A percentile compares a stretch with the other conserved stretches of the same genome.
Conservation (phyloP, 1,140 invertebrate genomes). For the Hyphantria cunea region DNA sequence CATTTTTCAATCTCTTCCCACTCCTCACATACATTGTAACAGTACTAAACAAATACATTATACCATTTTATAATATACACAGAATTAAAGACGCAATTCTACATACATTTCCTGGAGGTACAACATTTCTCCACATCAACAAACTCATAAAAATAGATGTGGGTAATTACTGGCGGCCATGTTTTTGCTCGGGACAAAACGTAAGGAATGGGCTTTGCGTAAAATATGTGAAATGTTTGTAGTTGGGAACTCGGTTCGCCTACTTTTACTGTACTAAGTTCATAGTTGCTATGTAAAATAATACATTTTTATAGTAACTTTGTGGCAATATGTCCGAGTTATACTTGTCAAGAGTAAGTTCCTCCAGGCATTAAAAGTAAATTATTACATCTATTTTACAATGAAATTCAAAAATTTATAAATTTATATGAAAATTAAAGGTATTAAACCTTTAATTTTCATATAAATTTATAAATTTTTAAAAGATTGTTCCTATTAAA, state of each 20-base stretch:
- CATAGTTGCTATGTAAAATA: neutral
- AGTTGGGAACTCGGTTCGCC: neutral
- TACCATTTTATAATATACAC: too few relatives aligned
- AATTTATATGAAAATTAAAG: too few relatives aligned
- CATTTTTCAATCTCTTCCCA: too few relatives aligned
- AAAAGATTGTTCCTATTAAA: too few relatives aligned
- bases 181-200: constrained; percentile 22
- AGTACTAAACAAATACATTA: neutral
- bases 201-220: constrained; percentile 9
- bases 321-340: too few relatives aligned
- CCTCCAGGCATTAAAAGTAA: too few relatives aligned
- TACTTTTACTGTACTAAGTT: neutral
- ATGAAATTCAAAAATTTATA: too few relatives aligned
- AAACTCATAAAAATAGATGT: constrained; percentile 30
- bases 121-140: constrained; percentile 27
- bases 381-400: too few relatives aligned
- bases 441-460: too few relatives aligned
- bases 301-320: neutral
- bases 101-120: constrained; percentile 8
- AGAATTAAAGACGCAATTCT: neutral
- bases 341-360: too few relatives aligned
- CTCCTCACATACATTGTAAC: too few relatives aligned
- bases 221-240: constrained; percentile 13
- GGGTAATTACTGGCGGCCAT: constrained; percentile 12
- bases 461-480: too few relatives aligned